These are phyloP conservation scores for Campopleginae sp. DNA, from an alignment of 2,888 invertebrate genomes.

Conservation along the genomic window DNA sequence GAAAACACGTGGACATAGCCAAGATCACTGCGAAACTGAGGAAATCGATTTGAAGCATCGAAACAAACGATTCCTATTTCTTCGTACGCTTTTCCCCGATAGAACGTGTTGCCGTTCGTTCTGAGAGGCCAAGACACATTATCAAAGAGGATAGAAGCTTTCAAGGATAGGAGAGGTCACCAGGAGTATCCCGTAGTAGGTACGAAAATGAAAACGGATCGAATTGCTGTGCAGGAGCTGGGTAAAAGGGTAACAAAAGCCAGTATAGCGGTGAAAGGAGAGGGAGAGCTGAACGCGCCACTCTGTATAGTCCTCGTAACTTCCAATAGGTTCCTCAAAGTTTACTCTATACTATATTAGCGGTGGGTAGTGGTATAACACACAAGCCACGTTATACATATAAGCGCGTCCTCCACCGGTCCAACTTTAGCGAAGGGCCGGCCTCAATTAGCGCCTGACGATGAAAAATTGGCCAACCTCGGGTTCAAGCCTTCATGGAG, in stretches of 20 bases:
- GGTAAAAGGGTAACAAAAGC: conserved; percentile 46
- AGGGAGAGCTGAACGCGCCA: conserved; percentile 27
- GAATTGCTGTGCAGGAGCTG: conserved; percentile 72
- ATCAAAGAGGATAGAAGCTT: conserved; percentile 65
- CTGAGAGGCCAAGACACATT: conserved; percentile 24
- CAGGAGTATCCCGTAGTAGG: conserved; percentile 62
- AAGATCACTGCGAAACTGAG: neutral
- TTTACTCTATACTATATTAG: conserved; percentile 69
- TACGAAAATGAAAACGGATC: conserved; percentile 75
- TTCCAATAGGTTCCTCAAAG: conserved; percentile 72
- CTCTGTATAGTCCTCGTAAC: conserved; percentile 70
- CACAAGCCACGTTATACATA: conserved; percentile 39
- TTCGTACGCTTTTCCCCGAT: neutral
- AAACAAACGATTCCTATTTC: conserved; percentile 21
- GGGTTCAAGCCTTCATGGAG: conserved; percentile 58
- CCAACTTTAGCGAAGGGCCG: conserved; percentile 69
- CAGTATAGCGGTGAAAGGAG: conserved; percentile 31
- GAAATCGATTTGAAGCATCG: conserved; percentile 16
- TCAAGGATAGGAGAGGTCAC: conserved; percentile 65
- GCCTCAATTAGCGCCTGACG: conserved; percentile 76
- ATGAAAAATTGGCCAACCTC: conserved; percentile 74
- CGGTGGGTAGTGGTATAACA: conserved; percentile 60
- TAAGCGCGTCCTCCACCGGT: conserved; percentile 49
- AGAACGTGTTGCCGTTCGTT: neutral
- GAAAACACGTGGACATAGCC: neutral